Conservation (phyloP, 1,140 invertebrate species). For the Drusus annulatus region DNA sequence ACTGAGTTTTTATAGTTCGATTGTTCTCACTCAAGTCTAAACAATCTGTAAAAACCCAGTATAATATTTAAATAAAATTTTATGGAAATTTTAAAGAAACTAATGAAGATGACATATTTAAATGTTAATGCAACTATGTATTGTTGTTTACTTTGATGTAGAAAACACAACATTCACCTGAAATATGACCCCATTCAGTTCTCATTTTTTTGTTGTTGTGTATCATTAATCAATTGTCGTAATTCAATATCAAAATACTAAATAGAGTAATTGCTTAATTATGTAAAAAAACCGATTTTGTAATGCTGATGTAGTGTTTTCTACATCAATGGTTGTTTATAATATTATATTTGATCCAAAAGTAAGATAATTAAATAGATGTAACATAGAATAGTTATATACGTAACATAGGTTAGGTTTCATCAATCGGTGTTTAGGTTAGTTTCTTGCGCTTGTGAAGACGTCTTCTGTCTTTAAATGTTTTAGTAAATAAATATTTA, state of each 20-base stretch:
- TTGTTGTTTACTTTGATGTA: background rate
- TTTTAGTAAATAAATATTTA: constrained; percentile 28
- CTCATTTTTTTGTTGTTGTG: too few relatives aligned
- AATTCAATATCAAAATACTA: too few relatives aligned
- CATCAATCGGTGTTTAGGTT: constrained; percentile 39
- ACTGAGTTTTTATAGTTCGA: too few relatives aligned
- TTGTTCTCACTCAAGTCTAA: too few relatives aligned
- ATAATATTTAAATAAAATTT: too few relatives aligned
- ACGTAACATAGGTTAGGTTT: constrained; percentile 29
- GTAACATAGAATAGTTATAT: constrained; percentile 30
- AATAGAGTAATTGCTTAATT: too few relatives aligned
- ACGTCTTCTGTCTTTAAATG: constrained; percentile 13
- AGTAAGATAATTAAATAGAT: constrained; percentile 45
- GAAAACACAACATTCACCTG: too few relatives aligned
- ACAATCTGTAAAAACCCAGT: too few relatives aligned
- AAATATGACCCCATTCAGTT: too few relatives aligned
- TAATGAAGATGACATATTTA: constrained; percentile 41
- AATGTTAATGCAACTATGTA: constrained; percentile 42
- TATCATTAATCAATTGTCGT: too few relatives aligned
- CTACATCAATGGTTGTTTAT: constrained; percentile 41
- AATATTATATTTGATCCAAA: constrained; percentile 49
- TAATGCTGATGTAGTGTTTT: background rate
- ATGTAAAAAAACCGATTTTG: background rate
- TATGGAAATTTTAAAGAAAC: constrained; percentile 35
- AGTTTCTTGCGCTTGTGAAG: constrained; percentile 25